Evolutionary conservation across 2,888 invertebrate species (phyloP), one percentile per base, ranked within the genome.

Genomic region (Parnassius smintheus): DNA sequence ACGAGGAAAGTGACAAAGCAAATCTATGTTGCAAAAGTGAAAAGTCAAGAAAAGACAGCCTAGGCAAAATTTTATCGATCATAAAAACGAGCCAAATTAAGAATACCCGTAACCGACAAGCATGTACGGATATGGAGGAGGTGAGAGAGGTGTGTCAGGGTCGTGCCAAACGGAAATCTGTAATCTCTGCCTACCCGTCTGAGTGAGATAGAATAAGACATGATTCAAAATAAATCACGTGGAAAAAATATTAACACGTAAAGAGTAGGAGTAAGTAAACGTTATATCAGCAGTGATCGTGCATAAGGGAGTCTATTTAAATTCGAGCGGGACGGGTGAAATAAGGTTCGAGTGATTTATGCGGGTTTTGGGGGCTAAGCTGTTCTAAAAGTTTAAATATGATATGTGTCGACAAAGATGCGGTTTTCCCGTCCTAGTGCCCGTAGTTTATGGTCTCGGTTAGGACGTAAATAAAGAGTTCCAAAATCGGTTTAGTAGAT

Each of bases 251-350:
- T 41, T 46, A 46, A 52, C 56, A 51, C 56, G 12, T 76, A 71
- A 71, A 68, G 66, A 72, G 72, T 72, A 44, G 12, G 55, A 69
- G 74, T 77, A 81, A 83, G 80, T 80, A 79, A 76, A 72, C 72
- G 72, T 76, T 85, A 86, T 18, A 18, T 85, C 85, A 86, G 74
- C 70, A 73, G 74, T 82, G 82, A 85, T 83, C 82, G 81, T 79
- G 79, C 82, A 80, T 78, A 77, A 81, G 77, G 80, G 18, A 18
- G 77, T 78, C 85, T 84, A 85, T 88, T 88, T 86, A 88, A 90
- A 88, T 88, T 88, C 85, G 76, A 78, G 79, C 78, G 80, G 83
- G 84, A 87, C 79, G 81, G 86, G 86, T 85, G 82, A 86, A 86
- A 79, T 82, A 86, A 85, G 82, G 83, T 74, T 77, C 67, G 70